Evolutionary conservation across 37 sponge, comb jelly and placozoan species (phyloP).

Genomic region (Amphimedon queenslandica): DNA sequence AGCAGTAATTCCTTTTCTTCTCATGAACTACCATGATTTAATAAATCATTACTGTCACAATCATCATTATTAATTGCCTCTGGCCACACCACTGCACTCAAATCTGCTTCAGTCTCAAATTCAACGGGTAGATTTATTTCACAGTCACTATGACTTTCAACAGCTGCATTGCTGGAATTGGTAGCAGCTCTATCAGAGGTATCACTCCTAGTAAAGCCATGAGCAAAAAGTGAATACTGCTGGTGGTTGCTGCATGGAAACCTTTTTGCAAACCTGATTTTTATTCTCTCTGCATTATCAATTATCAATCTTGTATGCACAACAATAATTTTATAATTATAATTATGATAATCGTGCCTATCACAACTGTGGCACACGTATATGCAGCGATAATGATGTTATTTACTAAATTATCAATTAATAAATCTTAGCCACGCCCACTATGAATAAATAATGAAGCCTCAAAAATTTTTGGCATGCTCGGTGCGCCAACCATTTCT

Average conservation of each 20-base stretch:
- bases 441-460: background rate
- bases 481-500: background rate
- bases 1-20: too few species aligned
- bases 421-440: background rate
- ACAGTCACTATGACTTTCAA: too few species aligned
- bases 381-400: background rate
- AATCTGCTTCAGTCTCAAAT: too few species aligned
- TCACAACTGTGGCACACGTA: background rate
- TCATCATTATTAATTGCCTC: too few species aligned
- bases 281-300: background rate
- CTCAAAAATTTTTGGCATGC: background rate
- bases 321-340: background rate
- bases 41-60: too few species aligned
- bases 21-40: too few species aligned
- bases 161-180: background rate
- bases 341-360: background rate
- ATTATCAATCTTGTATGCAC: background rate
- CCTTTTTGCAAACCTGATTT: background rate
- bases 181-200: background rate
- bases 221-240: background rate
- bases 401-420: background rate
- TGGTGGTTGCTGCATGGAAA: background rate
- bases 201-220: background rate
- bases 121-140: too few species aligned
- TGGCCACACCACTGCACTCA: too few species aligned